phyloP scores from a whole-genome alignment of 2,113 vertebrate species.

The Bungarus multicinctus region DNA sequence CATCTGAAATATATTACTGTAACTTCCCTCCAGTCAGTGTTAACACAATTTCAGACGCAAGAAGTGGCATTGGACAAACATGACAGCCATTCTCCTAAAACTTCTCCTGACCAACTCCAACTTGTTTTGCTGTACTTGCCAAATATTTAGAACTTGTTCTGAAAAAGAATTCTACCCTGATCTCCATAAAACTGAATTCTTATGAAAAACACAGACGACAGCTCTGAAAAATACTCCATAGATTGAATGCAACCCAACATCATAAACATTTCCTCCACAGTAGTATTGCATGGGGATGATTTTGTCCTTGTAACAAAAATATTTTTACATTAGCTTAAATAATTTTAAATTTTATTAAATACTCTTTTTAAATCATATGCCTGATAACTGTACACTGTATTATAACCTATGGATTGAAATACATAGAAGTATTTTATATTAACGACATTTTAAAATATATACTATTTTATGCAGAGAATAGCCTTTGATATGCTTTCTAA shows the following conservation, averaged over 20 bases:
- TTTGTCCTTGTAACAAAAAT: background rate
- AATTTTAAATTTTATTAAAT: background rate
- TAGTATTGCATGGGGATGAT: background rate
- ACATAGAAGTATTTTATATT: background rate
- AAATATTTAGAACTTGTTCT: background rate
- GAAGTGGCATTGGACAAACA: background rate
- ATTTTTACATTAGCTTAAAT: background rate
- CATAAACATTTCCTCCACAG: background rate
- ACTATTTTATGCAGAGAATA: background rate
- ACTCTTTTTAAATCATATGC: background rate
- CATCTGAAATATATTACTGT: background rate
- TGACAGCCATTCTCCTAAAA: background rate
- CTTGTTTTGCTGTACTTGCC: background rate
- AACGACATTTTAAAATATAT: background rate
- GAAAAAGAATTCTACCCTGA: background rate
- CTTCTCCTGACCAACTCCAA: too few species aligned
- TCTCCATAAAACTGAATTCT: background rate
- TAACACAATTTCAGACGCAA: background rate
- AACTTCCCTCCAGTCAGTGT: background rate
- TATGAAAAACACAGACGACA: background rate
- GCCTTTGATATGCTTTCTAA: background rate
- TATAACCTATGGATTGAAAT: background rate
- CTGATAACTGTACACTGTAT: background rate
- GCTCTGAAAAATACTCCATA: background rate
- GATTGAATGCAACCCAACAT: background rate